A percentile compares a stretch with the other conserved stretches of the same genome.
Conservation (phyloP, 2,888 invertebrate genomes). For the Altica lythri region DNA sequence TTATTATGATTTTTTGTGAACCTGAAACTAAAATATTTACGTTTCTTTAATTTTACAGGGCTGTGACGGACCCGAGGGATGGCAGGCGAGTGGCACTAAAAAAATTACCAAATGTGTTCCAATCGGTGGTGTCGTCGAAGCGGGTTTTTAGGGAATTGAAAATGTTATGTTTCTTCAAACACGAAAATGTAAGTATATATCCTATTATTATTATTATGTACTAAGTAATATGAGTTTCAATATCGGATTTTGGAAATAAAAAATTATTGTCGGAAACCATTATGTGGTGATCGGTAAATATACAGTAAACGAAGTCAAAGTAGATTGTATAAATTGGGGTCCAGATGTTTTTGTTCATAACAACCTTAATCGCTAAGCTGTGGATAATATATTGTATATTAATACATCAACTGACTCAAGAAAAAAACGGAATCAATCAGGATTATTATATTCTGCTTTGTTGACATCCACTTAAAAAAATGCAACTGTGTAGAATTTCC, state of each 20-base stretch:
- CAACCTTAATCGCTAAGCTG: too few species aligned
- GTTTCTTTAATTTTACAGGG: conserved; percentile 70
- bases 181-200: conserved; percentile 90
- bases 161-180: conserved; percentile 99
- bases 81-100: conserved; percentile 97
- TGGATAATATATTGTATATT: too few species aligned
- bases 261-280: too few species aligned
- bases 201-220: background rate
- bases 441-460: too few species aligned
- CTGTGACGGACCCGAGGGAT: conserved; percentile 98
- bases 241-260: background rate
- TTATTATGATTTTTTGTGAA: background rate
- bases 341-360: too few species aligned
- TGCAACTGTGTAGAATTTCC: too few species aligned
- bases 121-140: conserved; percentile 98
- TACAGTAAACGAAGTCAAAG: too few species aligned
- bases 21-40: conserved; percentile 6
- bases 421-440: too few species aligned
- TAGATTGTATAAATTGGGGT: too few species aligned
- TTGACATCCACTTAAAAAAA: too few species aligned
- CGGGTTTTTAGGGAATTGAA: conserved; percentile 98
- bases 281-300: too few species aligned
- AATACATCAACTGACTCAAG: too few species aligned
- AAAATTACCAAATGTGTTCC: conserved; percentile 99
- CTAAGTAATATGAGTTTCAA: background rate